Base-by-base conservation (phyloP, 2,113 vertebrate species). In the Vidua macroura region DNA sequence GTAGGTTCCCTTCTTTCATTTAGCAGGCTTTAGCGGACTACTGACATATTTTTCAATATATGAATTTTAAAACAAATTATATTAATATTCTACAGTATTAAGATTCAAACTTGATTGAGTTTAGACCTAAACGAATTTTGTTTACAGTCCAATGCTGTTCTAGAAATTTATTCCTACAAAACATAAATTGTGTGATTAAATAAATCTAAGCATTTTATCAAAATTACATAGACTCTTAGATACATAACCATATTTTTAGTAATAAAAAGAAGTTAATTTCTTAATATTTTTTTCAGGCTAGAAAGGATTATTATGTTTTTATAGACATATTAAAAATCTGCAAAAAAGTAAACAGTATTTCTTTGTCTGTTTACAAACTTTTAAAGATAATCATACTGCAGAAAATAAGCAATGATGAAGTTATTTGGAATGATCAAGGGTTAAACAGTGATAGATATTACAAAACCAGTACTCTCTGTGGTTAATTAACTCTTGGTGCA, bases 91-190 rank as follows among this genome's bases (percentile, higher is more conserved):
- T 79, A 15, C 13, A 66, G 4, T 82, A 73, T 82, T 94, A 88
- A 68, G 46, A 30, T 88, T 93, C 55, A 80, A 70, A 80, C 39
- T 80, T 94, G 88, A 74, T 83, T 90, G 75, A 88, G 43, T 86
- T 88, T 90, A 88, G 64, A 74, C 55, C 37, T 80, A 81, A 94
- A 51, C 59, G 43, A 88, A 48, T 74, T 44, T 91, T 83, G 11
- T 82, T 95, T 92, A 63, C 46, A 86, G 67, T 92, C 55, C 72
- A 83, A 18, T 88, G 28, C 51, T 63, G 30, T 73, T 90, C 25
- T 90, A 53, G 80, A 64, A 53, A 88, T 80, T 88, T 92, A 86
- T 94, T 86, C 27, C 53, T 94, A 83, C 43, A 39, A 90, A 96
- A 92, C 92, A 18, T 59, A 86, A 95, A 86, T 93, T 43, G 7